These are phyloP conservation scores for Orthosia gracilis DNA, from an alignment of 2,888 invertebrate genomes.

Conservation along the genomic window DNA sequence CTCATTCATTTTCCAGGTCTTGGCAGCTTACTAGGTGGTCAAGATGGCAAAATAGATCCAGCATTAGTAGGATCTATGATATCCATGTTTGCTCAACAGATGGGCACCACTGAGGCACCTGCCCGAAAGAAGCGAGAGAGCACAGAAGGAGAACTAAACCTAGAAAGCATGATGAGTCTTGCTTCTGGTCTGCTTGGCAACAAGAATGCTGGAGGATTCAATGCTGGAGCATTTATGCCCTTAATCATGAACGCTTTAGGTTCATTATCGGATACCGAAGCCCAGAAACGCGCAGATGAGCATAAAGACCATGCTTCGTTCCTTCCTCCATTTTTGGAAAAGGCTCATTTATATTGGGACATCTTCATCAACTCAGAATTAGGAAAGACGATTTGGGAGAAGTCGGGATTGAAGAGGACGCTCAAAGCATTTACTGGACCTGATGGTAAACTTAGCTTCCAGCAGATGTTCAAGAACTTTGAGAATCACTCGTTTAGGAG, in stretches of 20 bases:
- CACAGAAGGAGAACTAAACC: constrained; percentile 84
- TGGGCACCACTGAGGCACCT: constrained; percentile 76
- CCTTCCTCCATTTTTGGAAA: constrained; percentile 92
- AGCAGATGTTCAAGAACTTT: constrained; percentile 94
- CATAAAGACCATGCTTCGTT: constrained; percentile 94
- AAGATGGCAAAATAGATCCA: constrained; percentile 91
- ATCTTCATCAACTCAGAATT: constrained; percentile 95
- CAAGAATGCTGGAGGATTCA: constrained; percentile 74
- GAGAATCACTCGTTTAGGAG: constrained; percentile 95
- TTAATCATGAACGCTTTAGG: constrained; percentile 93
- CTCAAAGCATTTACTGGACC: constrained; percentile 93
- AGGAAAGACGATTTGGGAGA: constrained; percentile 94
- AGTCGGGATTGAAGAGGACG: constrained; percentile 93
- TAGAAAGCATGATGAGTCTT: constrained; percentile 89
- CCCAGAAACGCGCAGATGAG: constrained; percentile 90
- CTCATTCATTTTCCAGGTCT: constrained; percentile 77
- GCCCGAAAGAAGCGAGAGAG: constrained; percentile 76
- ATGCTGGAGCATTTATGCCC: constrained; percentile 90
- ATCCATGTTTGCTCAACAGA: constrained; percentile 87
- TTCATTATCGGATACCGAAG: constrained; percentile 92
- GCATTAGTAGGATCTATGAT: constrained; percentile 88
- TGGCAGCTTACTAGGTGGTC: constrained; percentile 90
- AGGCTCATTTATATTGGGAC: constrained; percentile 94
- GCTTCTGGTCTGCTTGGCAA: constrained; percentile 91
- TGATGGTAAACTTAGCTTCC: constrained; percentile 93